Conservation (phyloP, 2,888 invertebrate species). For the Eilema sororculum region DNA sequence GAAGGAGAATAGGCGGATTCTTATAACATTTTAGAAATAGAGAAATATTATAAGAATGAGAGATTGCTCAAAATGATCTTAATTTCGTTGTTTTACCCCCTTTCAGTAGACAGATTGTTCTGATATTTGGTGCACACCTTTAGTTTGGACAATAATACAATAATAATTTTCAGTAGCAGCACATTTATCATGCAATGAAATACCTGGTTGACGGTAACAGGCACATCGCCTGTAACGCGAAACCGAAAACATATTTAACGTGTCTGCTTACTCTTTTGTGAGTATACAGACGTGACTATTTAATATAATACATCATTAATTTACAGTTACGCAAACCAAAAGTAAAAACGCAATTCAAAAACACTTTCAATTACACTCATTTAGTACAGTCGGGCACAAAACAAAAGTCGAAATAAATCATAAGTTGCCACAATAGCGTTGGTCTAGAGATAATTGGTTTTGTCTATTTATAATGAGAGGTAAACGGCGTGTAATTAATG, state of each 20-base stretch:
- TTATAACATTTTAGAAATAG: too few species aligned
- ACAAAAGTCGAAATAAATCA: slow-evolving; percentile 73
- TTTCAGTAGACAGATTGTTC: too few species aligned
- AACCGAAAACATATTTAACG: neutral
- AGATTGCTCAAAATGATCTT: too few species aligned
- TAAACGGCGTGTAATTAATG: slow-evolving; percentile 82
- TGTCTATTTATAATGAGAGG: slow-evolving; percentile 81
- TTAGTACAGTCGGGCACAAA: slow-evolving; percentile 59
- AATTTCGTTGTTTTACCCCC: too few species aligned
- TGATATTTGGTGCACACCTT: too few species aligned
- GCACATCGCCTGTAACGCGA: neutral
- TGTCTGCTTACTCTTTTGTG: neutral
- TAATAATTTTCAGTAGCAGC: too few species aligned
- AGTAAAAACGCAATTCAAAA: slow-evolving; percentile 54
- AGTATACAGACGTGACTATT: neutral
- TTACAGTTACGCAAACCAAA: slow-evolving; percentile 38
- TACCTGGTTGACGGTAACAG: neutral
- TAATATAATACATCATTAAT: neutral
- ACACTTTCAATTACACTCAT: slow-evolving; percentile 62
- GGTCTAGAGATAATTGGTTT: slow-evolving; percentile 76
- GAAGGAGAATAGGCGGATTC: too few species aligned
- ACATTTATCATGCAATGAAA: neutral
- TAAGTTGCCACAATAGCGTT: slow-evolving; percentile 57
- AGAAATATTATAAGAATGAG: too few species aligned
- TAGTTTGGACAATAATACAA: too few species aligned